phyloP scores from a whole-genome alignment of 2,797 vertebrate genomes.

The Sebastiscus tertius region DNA sequence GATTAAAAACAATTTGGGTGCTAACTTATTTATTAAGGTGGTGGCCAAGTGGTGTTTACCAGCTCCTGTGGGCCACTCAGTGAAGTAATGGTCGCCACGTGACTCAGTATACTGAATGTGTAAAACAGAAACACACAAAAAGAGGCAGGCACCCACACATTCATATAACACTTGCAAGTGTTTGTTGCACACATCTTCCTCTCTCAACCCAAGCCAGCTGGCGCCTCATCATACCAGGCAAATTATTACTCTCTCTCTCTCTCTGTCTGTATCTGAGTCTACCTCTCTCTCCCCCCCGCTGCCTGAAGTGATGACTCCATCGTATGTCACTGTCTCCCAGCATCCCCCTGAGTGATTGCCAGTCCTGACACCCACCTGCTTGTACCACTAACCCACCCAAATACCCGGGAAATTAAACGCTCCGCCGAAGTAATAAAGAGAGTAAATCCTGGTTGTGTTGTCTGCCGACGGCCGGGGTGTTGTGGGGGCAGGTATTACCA shows the following conservation, averaged over 20 bases:
- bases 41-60: conserved; percentile 47
- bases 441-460: conserved; percentile 67
- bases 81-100: conserved; percentile 41
- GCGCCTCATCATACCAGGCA: conserved; percentile 20
- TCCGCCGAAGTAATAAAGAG: conserved; percentile 70
- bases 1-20: conserved; percentile 68
- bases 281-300: background rate
- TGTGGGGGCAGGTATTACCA: conserved; percentile 59
- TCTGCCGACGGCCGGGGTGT: conserved; percentile 17
- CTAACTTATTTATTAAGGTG: conserved; percentile 60
- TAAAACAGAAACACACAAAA: background rate
- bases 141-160: conserved; percentile 3
- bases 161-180: conserved; percentile 2
- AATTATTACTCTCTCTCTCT: conserved; percentile 7
- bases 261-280: background rate
- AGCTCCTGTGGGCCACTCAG: conserved; percentile 56
- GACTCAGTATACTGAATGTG: conserved; percentile 24
- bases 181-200: background rate
- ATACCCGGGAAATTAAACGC: conserved; percentile 74
- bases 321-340: conserved; percentile 65
- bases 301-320: conserved; percentile 32
- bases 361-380: conserved; percentile 50
- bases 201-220: conserved; percentile 5
- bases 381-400: conserved; percentile 66
- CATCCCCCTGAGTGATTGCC: conserved; percentile 74